Base-by-base conservation (phyloP, 2,888 invertebrate genomes). In the Hymenopus coronatus region DNA sequence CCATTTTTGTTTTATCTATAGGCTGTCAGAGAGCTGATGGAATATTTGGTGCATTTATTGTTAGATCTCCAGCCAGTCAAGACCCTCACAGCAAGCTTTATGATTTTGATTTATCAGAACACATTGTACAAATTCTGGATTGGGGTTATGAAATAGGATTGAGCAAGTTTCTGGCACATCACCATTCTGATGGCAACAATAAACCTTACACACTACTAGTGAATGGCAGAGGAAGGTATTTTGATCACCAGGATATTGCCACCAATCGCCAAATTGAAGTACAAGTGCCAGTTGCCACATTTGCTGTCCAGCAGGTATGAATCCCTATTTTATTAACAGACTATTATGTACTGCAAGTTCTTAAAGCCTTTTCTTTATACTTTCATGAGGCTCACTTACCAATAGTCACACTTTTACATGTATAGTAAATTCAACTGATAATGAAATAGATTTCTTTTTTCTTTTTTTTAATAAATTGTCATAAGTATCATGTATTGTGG, bases 11-110 rank as follows among this genome's bases (percentile, higher is more conserved):
- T 70, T 54, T 28, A 14, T 3, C 6, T 92, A 89, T 92, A 91
- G 98, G 98, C 3, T 96, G 97, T 94, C 98, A 98, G 93, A 94
- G 98, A 27, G 97, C 97, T 3, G 98, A 98, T 91, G 98, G 98
- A 0, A 96, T 96, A 0, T 97, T 96, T 89, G 98, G 98, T 0
- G 94, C 97, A 0, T 93, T 98, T 87, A 95, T 98, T 88, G 96
- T 98, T 28, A 95, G 96, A 20, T 94, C 95, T 54, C 96, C 97
- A 0, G 95, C 95, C 90, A 94, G 94, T 0, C 93, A 94, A 7
- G 96, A 97, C 89, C 95, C 95, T 0, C 96, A 97, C 91, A 93
- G 94, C 0, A 93, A 94, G 14, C 93, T 96, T 0, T 98, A 97
- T 93, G 98, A 98, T 92, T 95, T 95, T 91, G 98, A 98, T 92